Evolutionary conservation across 2,888 invertebrate genomes (phyloP), one percentile per base, ranked within the genome.

Genomic region (Diarsia rubi): DNA sequence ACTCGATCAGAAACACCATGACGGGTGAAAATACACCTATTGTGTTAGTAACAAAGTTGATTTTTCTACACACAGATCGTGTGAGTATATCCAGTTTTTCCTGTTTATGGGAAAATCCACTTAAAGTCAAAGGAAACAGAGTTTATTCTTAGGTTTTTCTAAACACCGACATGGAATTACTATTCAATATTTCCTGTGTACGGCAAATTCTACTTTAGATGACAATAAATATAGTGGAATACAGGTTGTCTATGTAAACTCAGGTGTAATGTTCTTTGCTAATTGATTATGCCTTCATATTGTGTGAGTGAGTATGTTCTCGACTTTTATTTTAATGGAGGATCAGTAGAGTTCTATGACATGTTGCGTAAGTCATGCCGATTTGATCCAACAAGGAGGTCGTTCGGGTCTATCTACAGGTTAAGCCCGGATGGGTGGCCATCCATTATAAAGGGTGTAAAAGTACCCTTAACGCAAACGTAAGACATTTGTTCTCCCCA

Each of bases 201-300:
- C 24, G 3, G 8, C 14, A 72, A 77, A 49, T 49, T 49, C 4
- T 14, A 49, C 19, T 57, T 14, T 37, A 8, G 24, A 14, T 3
- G 0, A 0, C 0, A 0, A 11, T 8, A 0, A 11, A 72, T 78
- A 79, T 24, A 44, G 54, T 65, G 54, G 27, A 74, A 31, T 52
- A 45, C 52, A 6, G 0, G 27, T 59, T 37, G 0, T 16, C 14
- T 42, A 0, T 12, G 19, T 62, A 16, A 19, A 75, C 24, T 54
- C 14, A 67, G 45, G 64, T 74, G 81, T 81, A 66, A 81, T 66
- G 45, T 47, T 75, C 47, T 62, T 44, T 5, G 54, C 5, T 49
- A 81, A 78, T 67, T 81, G 66, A 75, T 57, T 49, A 24, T 66
- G 24, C 27, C 19, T 14, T 81, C 45, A 62, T 66, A 62, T 62